Evolutionary conservation across 2,113 vertebrate genomes (phyloP).

Genomic region (Sterrhoptilus dennistouni): DNA sequence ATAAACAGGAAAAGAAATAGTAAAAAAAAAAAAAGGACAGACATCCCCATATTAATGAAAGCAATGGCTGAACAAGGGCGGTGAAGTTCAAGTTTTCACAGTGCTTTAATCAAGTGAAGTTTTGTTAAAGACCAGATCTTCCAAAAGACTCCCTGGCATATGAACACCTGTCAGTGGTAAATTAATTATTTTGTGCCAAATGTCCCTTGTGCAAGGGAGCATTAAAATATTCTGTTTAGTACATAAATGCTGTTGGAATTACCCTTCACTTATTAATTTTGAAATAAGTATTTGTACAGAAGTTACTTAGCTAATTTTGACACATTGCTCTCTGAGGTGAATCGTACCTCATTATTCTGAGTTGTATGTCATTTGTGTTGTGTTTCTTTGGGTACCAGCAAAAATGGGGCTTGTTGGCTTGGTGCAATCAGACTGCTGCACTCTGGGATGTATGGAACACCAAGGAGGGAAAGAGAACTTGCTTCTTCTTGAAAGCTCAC

Average conservation of each 20-base stretch:
- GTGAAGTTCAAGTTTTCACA: neutral
- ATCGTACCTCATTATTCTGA: neutral
- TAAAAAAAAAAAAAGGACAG: neutral
- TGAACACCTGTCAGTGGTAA: neutral
- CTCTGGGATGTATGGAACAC: neutral
- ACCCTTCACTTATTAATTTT: neutral
- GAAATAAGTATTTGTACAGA: neutral
- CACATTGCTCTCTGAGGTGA: neutral
- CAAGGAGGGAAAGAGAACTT: neutral
- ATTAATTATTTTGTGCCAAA: neutral
- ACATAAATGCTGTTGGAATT: neutral
- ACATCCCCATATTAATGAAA: neutral
- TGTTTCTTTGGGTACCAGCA: neutral
- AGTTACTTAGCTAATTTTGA: neutral
- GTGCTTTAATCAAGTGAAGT: neutral
- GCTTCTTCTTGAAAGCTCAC: neutral
- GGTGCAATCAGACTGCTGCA: neutral
- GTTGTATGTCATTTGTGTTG: fast-evolving
- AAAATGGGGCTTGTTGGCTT: neutral
- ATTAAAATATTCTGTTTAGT: neutral
- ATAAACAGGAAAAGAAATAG: neutral
- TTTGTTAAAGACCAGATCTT: neutral
- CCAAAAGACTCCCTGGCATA: neutral
- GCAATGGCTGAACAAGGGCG: neutral
- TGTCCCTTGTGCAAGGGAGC: neutral